Conservation (phyloP, 2,113 vertebrate genomes). For the Seriola aureovittata region DNA sequence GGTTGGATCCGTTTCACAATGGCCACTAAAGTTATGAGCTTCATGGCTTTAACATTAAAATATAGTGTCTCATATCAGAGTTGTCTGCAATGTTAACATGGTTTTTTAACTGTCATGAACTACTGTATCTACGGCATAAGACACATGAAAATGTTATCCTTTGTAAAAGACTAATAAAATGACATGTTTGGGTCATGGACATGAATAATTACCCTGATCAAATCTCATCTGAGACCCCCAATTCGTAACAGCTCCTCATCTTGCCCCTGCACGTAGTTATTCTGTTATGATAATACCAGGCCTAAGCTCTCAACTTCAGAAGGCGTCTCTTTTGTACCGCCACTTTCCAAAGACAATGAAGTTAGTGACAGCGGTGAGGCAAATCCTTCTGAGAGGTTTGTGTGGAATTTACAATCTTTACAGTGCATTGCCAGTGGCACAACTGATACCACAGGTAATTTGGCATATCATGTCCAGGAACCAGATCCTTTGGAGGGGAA, state of each 20-base stretch:
- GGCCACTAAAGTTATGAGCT: slow-evolving; percentile 39
- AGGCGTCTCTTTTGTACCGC: slow-evolving; percentile 79
- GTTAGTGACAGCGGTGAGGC: slow-evolving; percentile 69
- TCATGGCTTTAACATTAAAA: slow-evolving; percentile 45
- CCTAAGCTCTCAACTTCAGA: slow-evolving; percentile 80
- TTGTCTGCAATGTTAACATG: slow-evolving; percentile 48
- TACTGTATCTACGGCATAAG: slow-evolving; percentile 33
- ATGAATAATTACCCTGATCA: slow-evolving; percentile 79
- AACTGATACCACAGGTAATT: slow-evolving; percentile 87
- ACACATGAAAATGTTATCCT: slow-evolving; percentile 51
- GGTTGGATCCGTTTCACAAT: slow-evolving; percentile 62
- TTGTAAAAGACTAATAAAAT: slow-evolving; percentile 57
- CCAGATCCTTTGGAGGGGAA: slow-evolving; percentile 83
- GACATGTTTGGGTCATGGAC: slow-evolving; percentile 54
- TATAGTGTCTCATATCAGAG: slow-evolving; percentile 40
- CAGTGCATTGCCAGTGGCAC: slow-evolving; percentile 82
- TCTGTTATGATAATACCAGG: slow-evolving; percentile 81
- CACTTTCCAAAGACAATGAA: slow-evolving; percentile 86
- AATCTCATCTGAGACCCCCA: slow-evolving; percentile 69
- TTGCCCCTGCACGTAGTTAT: slow-evolving; percentile 74
- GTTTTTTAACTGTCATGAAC: slow-evolving; percentile 29
- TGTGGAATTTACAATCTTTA: slow-evolving; percentile 81
- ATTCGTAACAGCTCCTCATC: slow-evolving; percentile 81
- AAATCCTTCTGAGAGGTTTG: slow-evolving; percentile 80
- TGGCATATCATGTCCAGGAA: slow-evolving; percentile 86